Evolutionary conservation across 2,888 invertebrate genomes (phyloP), one percentile per base, ranked within the genome.

Genomic region (Tachina grossa): DNA sequence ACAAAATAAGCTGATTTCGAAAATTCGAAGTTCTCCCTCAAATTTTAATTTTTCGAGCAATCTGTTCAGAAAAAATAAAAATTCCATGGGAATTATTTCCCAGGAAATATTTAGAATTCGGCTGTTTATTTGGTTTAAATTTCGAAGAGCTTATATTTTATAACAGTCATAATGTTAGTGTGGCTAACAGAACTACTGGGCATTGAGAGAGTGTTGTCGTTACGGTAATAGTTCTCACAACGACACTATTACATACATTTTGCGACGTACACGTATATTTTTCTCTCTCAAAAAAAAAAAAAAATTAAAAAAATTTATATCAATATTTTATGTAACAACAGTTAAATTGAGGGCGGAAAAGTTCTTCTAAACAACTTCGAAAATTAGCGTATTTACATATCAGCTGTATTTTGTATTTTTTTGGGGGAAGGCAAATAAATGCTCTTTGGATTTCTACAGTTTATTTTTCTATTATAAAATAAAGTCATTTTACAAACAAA

Each of bases 261-360:
- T 39, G 16, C 43, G 53, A 14, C 31, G 49, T 41, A 9, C 47
- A 16, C 5, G 8, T 49, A 31, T 14, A 10, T 39, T 74, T 31
- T 65, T 11, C 63, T 53, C 53, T 55, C 13, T 4, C 14, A 2
- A 1, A 31, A 31, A 31, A 3, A n/a, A n/a, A n/a, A n/a, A n/a
- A n/a, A n/a, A n/a, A n/a, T n/a, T n/a, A n/a, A n/a, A n/a, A 31
- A 57, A 55, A 55, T 66, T 57, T 43, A 14, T 57, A 51, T 31
- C n/a, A 63, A 75, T 75, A 75, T 61, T 61, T 78, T 51, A 68
- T 59, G 41, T n/a, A 68, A 57, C n/a, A 49, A 2, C n/a, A 49
- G 5, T 9, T n/a, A 53, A 49, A 51, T 49, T n/a, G 2, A 43
- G 11, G 49, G 11, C 16, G 31, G 13, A 14, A 45, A 10, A 45